Evolutionary conservation across 92 coral and sea anemone species (phyloP).

Genomic region (Umimayanthus kanabou): DNA sequence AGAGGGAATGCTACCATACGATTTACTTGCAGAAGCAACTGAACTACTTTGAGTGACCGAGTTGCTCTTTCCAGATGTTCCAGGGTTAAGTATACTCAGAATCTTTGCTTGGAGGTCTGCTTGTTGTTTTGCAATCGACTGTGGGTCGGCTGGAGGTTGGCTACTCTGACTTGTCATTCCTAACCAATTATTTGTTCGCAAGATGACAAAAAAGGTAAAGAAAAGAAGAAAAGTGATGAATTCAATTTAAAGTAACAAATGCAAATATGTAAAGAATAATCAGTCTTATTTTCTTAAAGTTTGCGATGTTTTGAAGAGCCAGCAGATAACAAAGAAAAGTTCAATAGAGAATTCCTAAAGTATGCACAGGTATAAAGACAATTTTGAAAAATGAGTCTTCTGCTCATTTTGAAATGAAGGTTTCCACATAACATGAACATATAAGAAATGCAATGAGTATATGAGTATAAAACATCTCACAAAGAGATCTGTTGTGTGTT

Average conservation of each 20-base stretch:
- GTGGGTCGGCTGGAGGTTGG: slow-evolving; percentile 80
- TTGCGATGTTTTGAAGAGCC: not conserved
- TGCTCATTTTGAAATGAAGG: not conserved
- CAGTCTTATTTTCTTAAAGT: not conserved
- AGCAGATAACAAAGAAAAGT: not conserved
- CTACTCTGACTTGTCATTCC: slow-evolving; percentile 63
- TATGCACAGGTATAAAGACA: not conserved
- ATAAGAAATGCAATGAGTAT: too few relatives aligned
- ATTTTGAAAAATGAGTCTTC: not conserved
- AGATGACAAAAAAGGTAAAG: slow-evolving; percentile 17
- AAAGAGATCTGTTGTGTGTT: not conserved
- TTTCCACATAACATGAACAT: not conserved
- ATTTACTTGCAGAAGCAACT: not conserved
- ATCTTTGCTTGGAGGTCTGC: slow-evolving; percentile 99
- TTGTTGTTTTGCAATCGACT: slow-evolving; percentile 97
- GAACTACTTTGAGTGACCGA: slow-evolving; percentile 8
- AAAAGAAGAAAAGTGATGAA: not conserved
- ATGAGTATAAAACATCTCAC: not conserved
- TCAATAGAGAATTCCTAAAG: not conserved
- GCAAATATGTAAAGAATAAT: not conserved
- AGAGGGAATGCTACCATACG: not conserved
- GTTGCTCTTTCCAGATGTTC: slow-evolving; percentile 2
- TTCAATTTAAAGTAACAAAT: not conserved
- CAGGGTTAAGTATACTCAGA: slow-evolving; percentile 82
- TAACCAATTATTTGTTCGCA: slow-evolving; percentile 56